Base-by-base conservation (phyloP, 2,113 vertebrate species). In the Macrotis lagotis region DNA sequence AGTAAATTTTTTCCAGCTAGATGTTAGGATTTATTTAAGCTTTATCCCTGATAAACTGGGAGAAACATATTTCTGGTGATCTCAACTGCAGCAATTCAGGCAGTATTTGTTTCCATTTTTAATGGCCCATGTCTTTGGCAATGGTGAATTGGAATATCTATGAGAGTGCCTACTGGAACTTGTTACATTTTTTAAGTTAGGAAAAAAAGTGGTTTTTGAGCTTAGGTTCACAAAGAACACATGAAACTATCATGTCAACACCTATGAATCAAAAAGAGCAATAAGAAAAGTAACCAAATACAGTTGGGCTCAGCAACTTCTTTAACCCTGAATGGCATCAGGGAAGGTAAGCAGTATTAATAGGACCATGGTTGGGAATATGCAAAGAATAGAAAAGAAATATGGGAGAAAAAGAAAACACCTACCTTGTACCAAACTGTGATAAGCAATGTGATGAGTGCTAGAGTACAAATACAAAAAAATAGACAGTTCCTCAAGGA, bases 121-220 rank as follows among this genome's bases (percentile, higher is more conserved):
- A 88, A 11, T 7, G 3, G 47, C n/a, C 28, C 0, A 0, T 91
- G 0, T n/a, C 6, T 44, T 10, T 28, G 44, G 51, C 50, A 1
- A 0, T 9, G 10, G 44, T 8, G 47, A 91, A 51, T n/a, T 1
- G 0, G 0, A 7, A 55, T 24, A n/a, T n/a, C 10, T 44, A 3
- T 12, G 2, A 44, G 89, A 52, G 44, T 53, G 90, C 66, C 66
- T n/a, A 44, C n/a, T 49, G 91, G 52, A 10, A 25, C 47, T 1
- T 5, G 47, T 1, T 55, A 37, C 31, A 88, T 31, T 31, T n/a
- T 91, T 26, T 22, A 26, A 48, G 5, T 14, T 66, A 53, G 10
- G 50, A 53, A 48, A 49, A 83, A 44, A 19, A 19, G 26, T 1
- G 25, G 28, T 1, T 25, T 7, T 25, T 3, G 1, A 44, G 19